Base-by-base conservation (phyloP, 2,797 vertebrate species). In the Sparidentex hasta region DNA sequence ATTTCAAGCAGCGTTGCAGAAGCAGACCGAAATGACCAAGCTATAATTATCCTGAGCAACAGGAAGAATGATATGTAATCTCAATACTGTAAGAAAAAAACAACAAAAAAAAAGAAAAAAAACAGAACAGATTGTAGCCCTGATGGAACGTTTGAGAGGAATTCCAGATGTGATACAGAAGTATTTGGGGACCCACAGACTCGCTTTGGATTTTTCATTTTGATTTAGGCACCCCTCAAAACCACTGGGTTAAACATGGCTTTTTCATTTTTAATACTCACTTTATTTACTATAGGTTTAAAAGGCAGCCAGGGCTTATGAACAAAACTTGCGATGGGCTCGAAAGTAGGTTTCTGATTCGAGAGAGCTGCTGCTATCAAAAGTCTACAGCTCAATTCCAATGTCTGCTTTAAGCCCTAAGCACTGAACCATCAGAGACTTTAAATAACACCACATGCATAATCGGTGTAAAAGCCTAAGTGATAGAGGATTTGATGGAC, bases 41-140 rank as follows among this genome's bases (percentile, higher is more conserved):
- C n/a, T 7, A 0, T 74, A 57, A 89, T 84, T 89, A 85, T 70
- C 81, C 57, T 11, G 16, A 55, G 0, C 1, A 52, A 74, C 59
- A 72, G 51, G 78, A 70, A 61, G 16, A 76, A 59, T 61, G 63
- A 72, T 65, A 71, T 38, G 3, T 55, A 29, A 50, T 48, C 46
- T 21, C n/a, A 38, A 52, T 43, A 48, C 25, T 58, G 58, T 72
- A 33, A 33, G 8, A 33, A 33, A 33, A 7, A 3, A 33, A 33
- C 1, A 33, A 33, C 7, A 33, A 33, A 7, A 33, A 33, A 55
- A 71, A 33, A 33, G 55, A 71, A 62, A 61, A 27, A 67, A 33
- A 2, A n/a, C n/a, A n/a, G 57, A 64, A 77, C 75, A 27, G 38
- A 82, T 75, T 63, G 25, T 38, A 23, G 7, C 63, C 50, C 55